Base-by-base conservation (phyloP, 2,888 invertebrate genomes). In the Pycnomerus fuliginosus region DNA sequence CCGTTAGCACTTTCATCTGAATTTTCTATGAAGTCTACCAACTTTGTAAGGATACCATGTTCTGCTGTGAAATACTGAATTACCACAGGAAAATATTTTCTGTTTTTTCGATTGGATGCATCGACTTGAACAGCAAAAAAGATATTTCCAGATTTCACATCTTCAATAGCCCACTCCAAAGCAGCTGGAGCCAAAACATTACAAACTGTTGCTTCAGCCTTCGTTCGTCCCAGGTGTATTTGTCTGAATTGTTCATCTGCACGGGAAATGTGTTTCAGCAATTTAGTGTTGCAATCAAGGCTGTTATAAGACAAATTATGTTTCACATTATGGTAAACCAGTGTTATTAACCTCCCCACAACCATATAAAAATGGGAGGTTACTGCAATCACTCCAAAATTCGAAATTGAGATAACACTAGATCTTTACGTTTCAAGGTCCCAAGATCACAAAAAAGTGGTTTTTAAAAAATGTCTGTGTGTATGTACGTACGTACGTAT, bases 11-110 rank as follows among this genome's bases (percentile, higher is more conserved):
- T 27, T 27, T 27, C 28, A 27, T 27, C 28, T 7, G 28, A 11
- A 27, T 27, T 27, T 27, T 27, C 12, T 7, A 27, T 10, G 12
- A 27, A 27, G n/a, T 27, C 28, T 10, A 27, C n/a, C 10, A 27
- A 10, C n/a, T 27, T 27, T 7, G 4, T 27, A 10, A 10, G 10
- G n/a, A 27, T 10, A 11, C 28, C 10, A 8, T 27, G n/a, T 10
- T 27, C 28, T 4, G 12, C 5, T 7, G 28, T 10, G 12, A 27
- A 27, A 27, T 27, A 27, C 28, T 27, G 28, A 27, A 27, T 27
- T 5, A 11, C 28, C 4, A 27, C n/a, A 7, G 28, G 28, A 10
- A 27, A 27, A 10, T 7, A 27, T 27, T 27, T 27, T 10, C 28
- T 5, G 12, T 27, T 27, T 27, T 27, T 27, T 10, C n/a, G 4